Evolutionary conservation across 2,888 invertebrate species (phyloP).

Genomic region (Polyploca ridens): DNA sequence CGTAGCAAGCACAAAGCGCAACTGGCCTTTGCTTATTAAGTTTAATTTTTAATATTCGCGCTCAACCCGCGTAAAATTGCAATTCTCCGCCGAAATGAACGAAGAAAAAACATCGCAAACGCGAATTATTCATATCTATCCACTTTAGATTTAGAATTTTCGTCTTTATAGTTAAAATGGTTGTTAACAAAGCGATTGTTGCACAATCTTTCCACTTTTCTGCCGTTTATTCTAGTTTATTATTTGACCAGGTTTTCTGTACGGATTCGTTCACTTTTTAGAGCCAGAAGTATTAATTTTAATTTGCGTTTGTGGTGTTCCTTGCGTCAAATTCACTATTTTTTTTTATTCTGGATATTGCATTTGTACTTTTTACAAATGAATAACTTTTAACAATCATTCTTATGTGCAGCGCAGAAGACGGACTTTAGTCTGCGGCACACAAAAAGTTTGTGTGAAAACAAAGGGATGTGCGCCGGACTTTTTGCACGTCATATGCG

Average conservation of each 20-base stretch:
- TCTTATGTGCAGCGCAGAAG: too few species aligned
- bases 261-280: too few species aligned
- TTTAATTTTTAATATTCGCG: constrained; percentile 83
- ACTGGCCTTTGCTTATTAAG: constrained; percentile 73
- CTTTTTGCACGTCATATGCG: too few species aligned
- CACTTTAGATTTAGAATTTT: constrained; percentile 15
- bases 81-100: constrained; percentile 60
- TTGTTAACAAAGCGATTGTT: constrained; percentile 1
- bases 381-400: too few species aligned
- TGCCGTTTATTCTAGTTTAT: not conserved
- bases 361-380: not conserved
- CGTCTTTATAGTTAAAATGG: constrained; percentile 3
- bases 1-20: constrained; percentile 48
- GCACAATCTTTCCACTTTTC: not conserved
- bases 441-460: too few species aligned
- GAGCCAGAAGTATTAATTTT: too few species aligned
- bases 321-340: not conserved
- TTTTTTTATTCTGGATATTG: not conserved
- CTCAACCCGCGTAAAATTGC: constrained; percentile 79
- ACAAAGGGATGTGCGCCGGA: too few species aligned
- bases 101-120: constrained; percentile 47
- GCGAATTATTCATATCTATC: constrained; percentile 37
- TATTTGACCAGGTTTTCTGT: not conserved
- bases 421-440: too few species aligned
- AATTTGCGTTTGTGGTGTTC: too few species aligned